Base-by-base conservation (phyloP, 2,113 vertebrate species). In the Circaetus cinerascens region DNA sequence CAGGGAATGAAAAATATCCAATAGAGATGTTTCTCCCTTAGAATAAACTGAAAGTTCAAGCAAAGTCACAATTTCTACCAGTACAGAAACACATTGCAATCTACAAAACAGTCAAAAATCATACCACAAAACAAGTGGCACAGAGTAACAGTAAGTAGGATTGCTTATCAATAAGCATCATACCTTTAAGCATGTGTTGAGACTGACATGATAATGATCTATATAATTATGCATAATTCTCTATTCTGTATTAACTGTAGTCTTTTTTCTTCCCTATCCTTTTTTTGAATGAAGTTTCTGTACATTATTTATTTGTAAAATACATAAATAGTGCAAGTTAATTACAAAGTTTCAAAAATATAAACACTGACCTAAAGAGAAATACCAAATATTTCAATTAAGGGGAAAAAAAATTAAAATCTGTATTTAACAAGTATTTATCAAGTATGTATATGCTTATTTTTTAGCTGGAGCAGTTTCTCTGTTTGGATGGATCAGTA, bases 121-220 rank as follows among this genome's bases (percentile, higher is more conserved):
- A 4, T 7, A 55, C 8, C 8, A 19, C 5, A 9, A 15, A 46
- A 43, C 2, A 66, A 1, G 1, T 6, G 12, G 20, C 25, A 62
- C 22, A 38, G n/a, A 80, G 34, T 40, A 66, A 34, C 30, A 62
- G 5, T 21, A 36, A 12, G 50, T 4, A 71, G 26, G 5, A 45
- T 64, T 71, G 4, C 20, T 87, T 64, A 22, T 71, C 30, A 43
- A 10, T 32, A 50, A 77, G 20, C 16, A 40, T 43, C 26, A 4
- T 40, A 34, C 55, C 25, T 71, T 76, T 51, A 60, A 57, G 8
- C 9, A 46, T 11, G 10, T 30, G 18, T 80, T 60, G 34, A 87
- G 34, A 84, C 3, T 69, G 30, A 56, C 10, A 20, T 40, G 9
- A 73, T 46, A 68, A 64, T 34, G 18, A 41, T 48, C 6, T 16